Evolutionary conservation across 2,113 vertebrate genomes (phyloP), one percentile per base, ranked within the genome.

Genomic region (Ciconia stormi): DNA sequence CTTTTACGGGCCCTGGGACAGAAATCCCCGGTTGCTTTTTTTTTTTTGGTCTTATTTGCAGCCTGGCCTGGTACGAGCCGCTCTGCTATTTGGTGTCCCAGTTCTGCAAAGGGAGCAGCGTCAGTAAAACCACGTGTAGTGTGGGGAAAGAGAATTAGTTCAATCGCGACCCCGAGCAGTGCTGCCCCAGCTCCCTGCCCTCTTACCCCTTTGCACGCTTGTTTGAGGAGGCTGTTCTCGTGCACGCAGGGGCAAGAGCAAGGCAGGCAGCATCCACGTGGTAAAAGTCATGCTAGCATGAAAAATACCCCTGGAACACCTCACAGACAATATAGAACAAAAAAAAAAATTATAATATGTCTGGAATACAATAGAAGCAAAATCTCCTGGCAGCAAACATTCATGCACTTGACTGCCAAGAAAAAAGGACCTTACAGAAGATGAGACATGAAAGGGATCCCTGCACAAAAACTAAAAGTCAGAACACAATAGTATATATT

Each of bases 401-500:
- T 97, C 95, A 87, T 95, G 96, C 97, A 96, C 97, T 97, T 94
- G 97, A 96, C 97, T 98, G 98, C 97, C 97, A 97, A 98, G 97
- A 98, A 97, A 92, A 98, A 98, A 97, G 97, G 97, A 95, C 97
- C 97, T 97, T 97, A 94, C 95, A 95, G 97, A 98, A 98, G 97
- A 97, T 7, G 88, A 97, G 95, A 98, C 96, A 97, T 98, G 98
- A 98, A 98, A 98, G 97, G 92, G 89, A 98, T 97, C 96, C 97
- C 93, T 91, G 94, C 95, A 98, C 96, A 97, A 98, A 98, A 98
- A 96, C 93, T 94, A 92, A 97, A 98, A 98, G 98, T 98, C 87
- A 13, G 96, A 98, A 85, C 96, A 98, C 98, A 98, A 98, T 98
- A 70, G 98, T 97, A 88, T 98, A 91, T 97, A 97, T 98, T 98